Evolutionary conservation across 2,888 invertebrate genomes (phyloP), one percentile per base, ranked within the genome.

Genomic region (Drosophila robusta): DNA sequence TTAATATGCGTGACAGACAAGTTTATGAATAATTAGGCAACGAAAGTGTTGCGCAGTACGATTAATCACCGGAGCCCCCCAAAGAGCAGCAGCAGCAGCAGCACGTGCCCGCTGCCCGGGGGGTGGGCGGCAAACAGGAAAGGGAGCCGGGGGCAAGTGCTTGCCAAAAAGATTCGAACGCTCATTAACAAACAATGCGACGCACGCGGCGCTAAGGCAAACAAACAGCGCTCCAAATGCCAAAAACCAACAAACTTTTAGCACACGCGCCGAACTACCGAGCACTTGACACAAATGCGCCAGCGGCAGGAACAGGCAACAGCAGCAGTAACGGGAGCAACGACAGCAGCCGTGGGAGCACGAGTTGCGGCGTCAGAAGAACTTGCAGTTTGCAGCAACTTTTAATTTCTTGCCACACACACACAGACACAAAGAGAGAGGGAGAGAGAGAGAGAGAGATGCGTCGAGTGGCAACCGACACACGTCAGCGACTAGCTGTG

Each of bases 231-330:
- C 70, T 70, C 62, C 80, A 78, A 84, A 86, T 83, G 87, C 89
- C 85, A 84, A 86, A 89, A 87, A 87, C 89, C 81, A 89, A 87
- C 85, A 80, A 89, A 87, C 67, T 89, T 84, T 73, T 51, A 67
- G 67, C 69, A 66, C 89, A 81, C 86, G 82, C 73, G 80, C 54
- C 65, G 38, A 64, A 68, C 77, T 56, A 66, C 66, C 80, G 42
- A 80, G 85, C 75, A 89, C 89, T 85, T 89, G 89, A 85, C 85
- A 89, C 83, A 85, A 89, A 87, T 89, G 76, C 79, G 65, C 67
- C 70, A 75, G 52, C 69, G 72, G 63, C 62, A 63, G 51, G 36
- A 57, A 29, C 42, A 34, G 39, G 34, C 49, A 49, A 49, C 14
- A 39, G 44, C 39, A 50, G 11, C 12, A 24, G 14, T 2, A 32